phyloP scores from a whole-genome alignment of 2,113 vertebrate species.

The Lates calcarifer region DNA sequence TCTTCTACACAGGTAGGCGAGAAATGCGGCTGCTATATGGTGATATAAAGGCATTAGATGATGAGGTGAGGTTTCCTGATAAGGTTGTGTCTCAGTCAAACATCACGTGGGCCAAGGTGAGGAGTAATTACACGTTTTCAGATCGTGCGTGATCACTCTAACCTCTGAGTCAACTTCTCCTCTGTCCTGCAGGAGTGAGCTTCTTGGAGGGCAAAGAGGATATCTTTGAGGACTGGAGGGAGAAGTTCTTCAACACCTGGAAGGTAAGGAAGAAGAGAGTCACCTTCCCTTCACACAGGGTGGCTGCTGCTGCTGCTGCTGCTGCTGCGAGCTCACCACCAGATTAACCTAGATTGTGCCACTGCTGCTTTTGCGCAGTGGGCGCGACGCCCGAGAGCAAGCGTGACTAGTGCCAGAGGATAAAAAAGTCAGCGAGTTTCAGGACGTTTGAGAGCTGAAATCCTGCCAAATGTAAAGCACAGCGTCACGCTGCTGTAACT shows the following conservation, averaged over 20 bases:
- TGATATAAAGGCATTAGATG: not conserved
- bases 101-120: not conserved
- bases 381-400: slow-evolving; percentile 34
- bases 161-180: not conserved
- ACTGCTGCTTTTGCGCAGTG: slow-evolving; percentile 43
- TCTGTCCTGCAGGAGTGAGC: slow-evolving; percentile 87
- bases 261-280: slow-evolving; percentile 84
- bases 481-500: not conserved
- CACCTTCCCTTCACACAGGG: slow-evolving; percentile 45
- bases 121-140: not conserved
- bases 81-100: slow-evolving; percentile 11
- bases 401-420: slow-evolving; percentile 9
- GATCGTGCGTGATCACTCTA: too few species aligned
- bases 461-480: slow-evolving; percentile 25
- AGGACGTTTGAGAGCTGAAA: slow-evolving; percentile 17
- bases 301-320: not conserved
- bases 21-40: not conserved
- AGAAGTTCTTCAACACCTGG: slow-evolving; percentile 95
- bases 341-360: slow-evolving; percentile 72
- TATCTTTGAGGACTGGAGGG: slow-evolving; percentile 90
- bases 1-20: slow-evolving; percentile 87
- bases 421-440: slow-evolving; percentile 46
- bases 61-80: not conserved
- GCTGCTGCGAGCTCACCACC: slow-evolving; percentile 35
- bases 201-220: slow-evolving; percentile 92